Conservation (phyloP, 2,797 vertebrate genomes). For the Pangasius djambal region DNA sequence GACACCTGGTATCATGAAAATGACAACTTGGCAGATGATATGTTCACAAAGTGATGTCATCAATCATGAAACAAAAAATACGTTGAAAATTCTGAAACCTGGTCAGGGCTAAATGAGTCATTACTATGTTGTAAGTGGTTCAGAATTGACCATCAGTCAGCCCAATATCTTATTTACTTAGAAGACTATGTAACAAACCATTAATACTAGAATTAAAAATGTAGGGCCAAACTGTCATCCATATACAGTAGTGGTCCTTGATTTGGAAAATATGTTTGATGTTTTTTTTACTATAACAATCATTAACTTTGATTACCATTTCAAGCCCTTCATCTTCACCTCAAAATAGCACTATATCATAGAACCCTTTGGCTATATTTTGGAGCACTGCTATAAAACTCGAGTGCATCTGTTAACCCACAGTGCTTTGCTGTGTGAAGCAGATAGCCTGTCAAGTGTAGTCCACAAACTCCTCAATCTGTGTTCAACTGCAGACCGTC, state of each 20-base stretch:
- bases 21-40: not conserved
- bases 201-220: no score
- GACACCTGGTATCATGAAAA: not conserved
- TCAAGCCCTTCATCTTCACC: not conserved
- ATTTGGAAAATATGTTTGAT: not conserved
- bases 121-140: not conserved
- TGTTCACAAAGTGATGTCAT: not conserved
- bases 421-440: slow-evolving; percentile 5
- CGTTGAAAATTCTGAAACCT: not conserved
- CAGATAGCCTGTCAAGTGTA: slow-evolving; percentile 19
- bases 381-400: slow-evolving; percentile 2
- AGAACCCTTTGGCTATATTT: not conserved
- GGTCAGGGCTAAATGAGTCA: not conserved
- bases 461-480: slow-evolving; percentile 47
- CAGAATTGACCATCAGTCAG: not conserved
- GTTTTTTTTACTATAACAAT: not conserved
- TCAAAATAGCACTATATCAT: not conserved
- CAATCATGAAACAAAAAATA: not conserved
- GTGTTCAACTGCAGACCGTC: slow-evolving; percentile 68
- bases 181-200: not conserved
- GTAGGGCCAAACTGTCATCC: not conserved
- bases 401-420: slow-evolving; percentile 2
- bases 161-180: not conserved
- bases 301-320: not conserved
- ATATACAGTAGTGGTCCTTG: not conserved